A percentile compares a stretch with the other conserved stretches of the same genome.
phyloP scores from a whole-genome alignment of 2,888 invertebrate genomes.

The Aethes cnicana region DNA sequence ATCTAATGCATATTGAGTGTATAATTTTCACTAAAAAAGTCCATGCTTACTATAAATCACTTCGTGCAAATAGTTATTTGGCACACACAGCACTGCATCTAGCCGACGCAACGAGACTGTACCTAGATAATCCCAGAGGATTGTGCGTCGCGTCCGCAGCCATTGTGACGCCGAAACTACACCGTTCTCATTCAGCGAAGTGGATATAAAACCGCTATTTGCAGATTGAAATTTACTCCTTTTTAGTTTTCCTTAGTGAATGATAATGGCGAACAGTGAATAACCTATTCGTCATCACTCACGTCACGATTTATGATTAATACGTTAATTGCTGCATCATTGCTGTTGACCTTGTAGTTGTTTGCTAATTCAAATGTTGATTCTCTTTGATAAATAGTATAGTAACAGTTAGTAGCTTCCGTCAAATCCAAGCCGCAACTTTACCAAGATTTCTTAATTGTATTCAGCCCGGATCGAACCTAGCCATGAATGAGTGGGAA shows the following conservation, averaged over 20 bases:
- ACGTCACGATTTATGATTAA: background rate
- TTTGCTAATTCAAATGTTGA: background rate
- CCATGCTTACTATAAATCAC: background rate
- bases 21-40: too few species aligned
- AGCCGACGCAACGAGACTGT: constrained; percentile 15
- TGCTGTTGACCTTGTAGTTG: background rate
- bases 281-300: background rate
- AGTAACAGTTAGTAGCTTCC: too few species aligned
- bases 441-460: too few species aligned
- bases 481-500: constrained; percentile 37
- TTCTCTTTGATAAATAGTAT: too few species aligned
- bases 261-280: background rate
- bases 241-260: constrained; percentile 7
- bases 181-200: constrained; percentile 22
- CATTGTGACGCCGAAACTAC: constrained; percentile 36
- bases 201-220: constrained; percentile 21
- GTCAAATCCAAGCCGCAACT: too few species aligned
- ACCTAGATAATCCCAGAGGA: constrained; percentile 11
- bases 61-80: constrained; percentile 15
- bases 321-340: background rate
- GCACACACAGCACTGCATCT: constrained; percentile 26
- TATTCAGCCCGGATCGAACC: constrained; percentile 9
- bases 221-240: constrained; percentile 14
- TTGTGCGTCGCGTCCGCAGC: constrained; percentile 37
- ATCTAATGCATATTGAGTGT: too few species aligned